A percentile compares a stretch with the other conserved stretches of the same genome.
Evolutionary conservation across 2,797 vertebrate genomes (phyloP).

Genomic region (Sebastes matsubarae): DNA sequence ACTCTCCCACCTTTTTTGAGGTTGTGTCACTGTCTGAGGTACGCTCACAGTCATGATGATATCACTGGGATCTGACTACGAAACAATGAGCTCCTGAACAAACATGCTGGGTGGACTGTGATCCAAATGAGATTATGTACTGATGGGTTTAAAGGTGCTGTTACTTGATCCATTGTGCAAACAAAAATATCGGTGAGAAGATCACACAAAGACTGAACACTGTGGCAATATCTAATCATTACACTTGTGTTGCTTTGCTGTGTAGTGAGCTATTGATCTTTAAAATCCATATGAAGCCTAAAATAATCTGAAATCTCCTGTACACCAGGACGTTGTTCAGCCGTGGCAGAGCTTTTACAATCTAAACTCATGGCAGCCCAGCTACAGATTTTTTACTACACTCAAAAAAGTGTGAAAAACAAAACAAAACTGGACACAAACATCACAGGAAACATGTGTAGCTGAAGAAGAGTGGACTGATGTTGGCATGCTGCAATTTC

Average conservation of each 20-base stretch:
- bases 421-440: neutral
- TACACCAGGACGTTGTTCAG: neutral
- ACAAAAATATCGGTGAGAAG: neutral
- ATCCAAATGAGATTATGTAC: neutral
- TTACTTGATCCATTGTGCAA: neutral
- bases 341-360: neutral
- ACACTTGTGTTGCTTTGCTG: neutral
- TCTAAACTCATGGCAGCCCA: neutral
- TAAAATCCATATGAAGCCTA: neutral
- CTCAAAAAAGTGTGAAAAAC: neutral
- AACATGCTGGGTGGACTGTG: neutral
- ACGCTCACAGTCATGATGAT: neutral
- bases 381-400: neutral
- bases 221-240: neutral
- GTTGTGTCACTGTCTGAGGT: neutral
- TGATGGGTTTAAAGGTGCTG: neutral
- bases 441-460: neutral
- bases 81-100: slow-evolving; percentile 1
- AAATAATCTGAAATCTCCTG: neutral
- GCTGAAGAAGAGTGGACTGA: neutral
- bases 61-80: neutral
- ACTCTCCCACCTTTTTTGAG: neutral
- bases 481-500: neutral
- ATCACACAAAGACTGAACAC: neutral
- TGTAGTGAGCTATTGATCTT: neutral